Percentiles rank a stretch among this genome's conserved stretches.
phyloP scores from a whole-genome alignment of 2,113 vertebrate genomes.

The Neofelis nebulosa region DNA sequence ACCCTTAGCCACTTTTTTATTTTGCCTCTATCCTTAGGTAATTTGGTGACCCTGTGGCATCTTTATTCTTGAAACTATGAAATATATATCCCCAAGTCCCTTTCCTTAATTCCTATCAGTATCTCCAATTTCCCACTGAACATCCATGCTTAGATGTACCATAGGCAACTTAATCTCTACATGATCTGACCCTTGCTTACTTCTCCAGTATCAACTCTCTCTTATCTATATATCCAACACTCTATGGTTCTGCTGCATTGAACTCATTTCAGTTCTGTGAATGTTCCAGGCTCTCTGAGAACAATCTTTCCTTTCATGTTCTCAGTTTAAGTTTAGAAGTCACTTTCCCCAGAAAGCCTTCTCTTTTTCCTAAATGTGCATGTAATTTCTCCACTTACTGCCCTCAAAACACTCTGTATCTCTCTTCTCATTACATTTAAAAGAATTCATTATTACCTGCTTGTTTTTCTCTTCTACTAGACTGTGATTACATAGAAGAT shows the following conservation, averaged over 20 bases:
- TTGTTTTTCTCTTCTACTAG: constrained; percentile 9
- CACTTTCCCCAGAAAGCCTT: neutral
- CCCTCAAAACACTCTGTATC: neutral
- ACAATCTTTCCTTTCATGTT: neutral
- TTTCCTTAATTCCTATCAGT: neutral
- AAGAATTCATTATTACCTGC: neutral
- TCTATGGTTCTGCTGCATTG: neutral
- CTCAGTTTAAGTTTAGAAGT: neutral
- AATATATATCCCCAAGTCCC: neutral
- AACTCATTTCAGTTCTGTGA: neutral
- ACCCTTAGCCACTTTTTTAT: neutral
- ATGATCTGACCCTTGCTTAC: neutral
- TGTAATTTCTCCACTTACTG: neutral
- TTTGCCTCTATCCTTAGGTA: neutral
- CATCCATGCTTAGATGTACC: neutral
- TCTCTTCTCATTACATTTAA: neutral
- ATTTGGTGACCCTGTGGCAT: neutral
- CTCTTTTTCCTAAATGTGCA: neutral
- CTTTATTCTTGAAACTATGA: neutral
- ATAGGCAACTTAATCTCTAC: neutral
- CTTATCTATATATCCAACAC: neutral
- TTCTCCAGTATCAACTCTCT: neutral
- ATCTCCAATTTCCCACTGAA: neutral
- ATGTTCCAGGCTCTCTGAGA: neutral
- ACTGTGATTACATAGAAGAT: neutral